Percentiles rank a stretch among this genome's conserved stretches.
Evolutionary conservation across 2,888 invertebrate species (phyloP).

Genomic region (Busseola fusca): DNA sequence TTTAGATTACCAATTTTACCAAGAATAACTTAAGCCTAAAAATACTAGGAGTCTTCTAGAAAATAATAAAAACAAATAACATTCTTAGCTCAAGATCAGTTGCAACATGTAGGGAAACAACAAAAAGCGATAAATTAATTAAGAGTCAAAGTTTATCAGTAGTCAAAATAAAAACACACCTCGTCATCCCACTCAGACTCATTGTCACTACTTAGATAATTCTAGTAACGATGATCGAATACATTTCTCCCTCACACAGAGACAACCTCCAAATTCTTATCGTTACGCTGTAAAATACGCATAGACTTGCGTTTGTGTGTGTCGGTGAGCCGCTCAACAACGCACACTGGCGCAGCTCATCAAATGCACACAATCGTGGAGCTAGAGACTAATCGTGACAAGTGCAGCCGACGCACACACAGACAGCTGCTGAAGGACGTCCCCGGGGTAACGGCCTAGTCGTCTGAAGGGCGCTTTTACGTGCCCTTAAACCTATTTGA

Average conservation of each 20-base stretch:
- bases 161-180: slow-evolving; percentile 11
- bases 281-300: slow-evolving; percentile 22
- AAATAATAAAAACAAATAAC: not conserved
- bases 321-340: slow-evolving; percentile 1
- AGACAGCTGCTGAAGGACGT: slow-evolving; percentile 51
- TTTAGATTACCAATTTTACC: not conserved
- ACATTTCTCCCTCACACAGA: slow-evolving; percentile 40
- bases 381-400: slow-evolving; percentile 11
- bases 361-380: slow-evolving; percentile 20
- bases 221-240: slow-evolving; percentile 34
- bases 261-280: slow-evolving; percentile 26
- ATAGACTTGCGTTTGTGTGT: slow-evolving; percentile 18
- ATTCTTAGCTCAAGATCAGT: slow-evolving; percentile 22
- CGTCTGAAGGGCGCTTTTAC: slow-evolving; percentile 68
- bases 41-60: not conserved
- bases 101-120: slow-evolving; percentile 8
- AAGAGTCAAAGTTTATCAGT: slow-evolving; percentile 38
- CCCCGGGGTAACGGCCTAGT: slow-evolving; percentile 63
- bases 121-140: not conserved
- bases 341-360: slow-evolving; percentile 14
- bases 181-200: slow-evolving; percentile 10
- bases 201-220: slow-evolving; percentile 41
- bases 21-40: not conserved
- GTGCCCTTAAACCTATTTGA: slow-evolving; percentile 60
- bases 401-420: slow-evolving; percentile 58